Conservation (phyloP, 2,888 invertebrate genomes). For the Pyrgus malvae region DNA sequence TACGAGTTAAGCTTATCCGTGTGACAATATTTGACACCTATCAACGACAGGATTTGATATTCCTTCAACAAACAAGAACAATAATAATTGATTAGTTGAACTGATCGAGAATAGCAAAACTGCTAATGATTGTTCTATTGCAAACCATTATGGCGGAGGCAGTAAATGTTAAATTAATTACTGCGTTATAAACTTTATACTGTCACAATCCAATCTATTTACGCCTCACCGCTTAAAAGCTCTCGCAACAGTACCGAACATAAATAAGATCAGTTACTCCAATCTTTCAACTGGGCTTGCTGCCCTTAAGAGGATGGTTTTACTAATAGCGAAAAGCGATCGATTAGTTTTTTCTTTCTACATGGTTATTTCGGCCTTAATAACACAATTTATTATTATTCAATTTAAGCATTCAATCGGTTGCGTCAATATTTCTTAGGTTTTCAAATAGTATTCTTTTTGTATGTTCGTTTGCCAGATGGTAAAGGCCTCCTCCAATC, state of each 20-base stretch:
- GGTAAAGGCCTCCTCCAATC: no score
- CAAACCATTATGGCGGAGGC: neutral
- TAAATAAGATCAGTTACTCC: conserved; percentile 18
- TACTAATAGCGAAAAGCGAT: neutral
- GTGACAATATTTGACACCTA: conserved; percentile 23
- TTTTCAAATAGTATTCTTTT: no score
- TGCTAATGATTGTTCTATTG: conserved; percentile 6
- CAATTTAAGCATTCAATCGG: no score
- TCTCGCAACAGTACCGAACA: conserved; percentile 15
- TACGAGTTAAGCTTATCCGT: conserved; percentile 13
- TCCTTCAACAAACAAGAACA: neutral
- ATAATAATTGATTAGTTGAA: neutral
- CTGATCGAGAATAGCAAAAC: neutral
- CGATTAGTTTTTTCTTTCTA: no score
- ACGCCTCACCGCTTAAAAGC: conserved; percentile 14
- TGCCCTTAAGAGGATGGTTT: neutral
- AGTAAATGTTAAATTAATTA: conserved; percentile 20
- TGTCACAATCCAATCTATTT: conserved; percentile 13
- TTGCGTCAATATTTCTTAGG: no score
- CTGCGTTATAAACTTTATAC: conserved; percentile 9
- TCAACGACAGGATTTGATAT: conserved; percentile 12
- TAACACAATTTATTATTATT: no score
- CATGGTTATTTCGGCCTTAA: no score
- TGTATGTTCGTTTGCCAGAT: no score
- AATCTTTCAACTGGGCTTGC: conserved; percentile 16